Evolutionary conservation across 2,888 invertebrate genomes (phyloP), one percentile per base, ranked within the genome.

Genomic region (Himalopsyche tibetana): DNA sequence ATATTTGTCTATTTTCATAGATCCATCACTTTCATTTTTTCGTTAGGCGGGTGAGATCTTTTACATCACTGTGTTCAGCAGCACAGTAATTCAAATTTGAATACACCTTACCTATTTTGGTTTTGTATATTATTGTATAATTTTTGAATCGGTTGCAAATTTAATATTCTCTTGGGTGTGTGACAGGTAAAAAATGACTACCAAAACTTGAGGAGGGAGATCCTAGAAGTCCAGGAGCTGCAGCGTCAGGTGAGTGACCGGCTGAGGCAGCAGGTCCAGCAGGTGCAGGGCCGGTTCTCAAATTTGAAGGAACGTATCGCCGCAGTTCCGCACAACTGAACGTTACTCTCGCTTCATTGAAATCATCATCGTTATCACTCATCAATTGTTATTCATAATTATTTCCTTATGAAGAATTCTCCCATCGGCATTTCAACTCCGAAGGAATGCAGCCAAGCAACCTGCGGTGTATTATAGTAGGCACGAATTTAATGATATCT

Each of bases 171-270:
- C 51, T 51, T 74, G 74, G 15, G 74, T 74, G 36, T 74, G 36
- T 15, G 74, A 74, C 92, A 95, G 93, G 94, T 95, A 88, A 96
- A 95, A 89, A 95, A 95, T 88, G 97, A 97, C 91, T 97, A 97
- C 91, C 95, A 96, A 91, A 95, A 96, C 90, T 93, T 97, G 84
- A 94, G 96, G 55, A 95, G 95, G 90, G 96, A 97, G 91, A 94
- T 97, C 89, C 94, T 95, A 89, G 97, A 97, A 90, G 96, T 96
- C 89, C 96, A 97, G 90, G 96, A 96, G 88, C 91, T 97, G 89
- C 96, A 97, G 91, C 94, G 95, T 89, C 96, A 97, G 92, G 94
- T 97, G 89, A 96, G 96, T 56, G 94, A 94, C 87, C 94, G 96
- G n/a, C 94, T 97, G 88, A 95, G 96, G 89, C 93, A 94, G 87